Conservation (phyloP, 2,113 vertebrate species). For the Mionectes macconnelli region DNA sequence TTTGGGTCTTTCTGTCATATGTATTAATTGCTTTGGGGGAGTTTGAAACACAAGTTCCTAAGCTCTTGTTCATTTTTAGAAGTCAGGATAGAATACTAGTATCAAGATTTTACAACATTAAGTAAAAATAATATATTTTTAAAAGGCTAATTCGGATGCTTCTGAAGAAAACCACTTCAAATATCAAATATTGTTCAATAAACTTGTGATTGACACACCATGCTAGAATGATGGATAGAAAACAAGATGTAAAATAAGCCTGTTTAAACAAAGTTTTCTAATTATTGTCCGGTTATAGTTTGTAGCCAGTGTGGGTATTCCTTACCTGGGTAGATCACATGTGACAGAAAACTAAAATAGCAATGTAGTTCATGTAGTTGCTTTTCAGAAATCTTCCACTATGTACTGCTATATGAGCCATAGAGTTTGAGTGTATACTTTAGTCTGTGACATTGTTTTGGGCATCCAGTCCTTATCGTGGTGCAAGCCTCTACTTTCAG, state of each 20-base stretch:
- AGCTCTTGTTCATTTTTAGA: background rate
- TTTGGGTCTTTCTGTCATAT: background rate
- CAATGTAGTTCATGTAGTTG: background rate
- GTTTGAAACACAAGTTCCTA: background rate
- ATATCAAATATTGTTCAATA: background rate
- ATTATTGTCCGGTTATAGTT: background rate
- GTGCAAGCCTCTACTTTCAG: background rate
- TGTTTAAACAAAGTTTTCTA: background rate
- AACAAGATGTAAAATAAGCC: background rate
- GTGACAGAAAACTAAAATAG: background rate
- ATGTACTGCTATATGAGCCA: accelerated
- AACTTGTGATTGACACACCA: background rate
- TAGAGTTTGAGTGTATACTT: accelerated
- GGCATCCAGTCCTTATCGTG: background rate
- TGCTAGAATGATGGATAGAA: background rate
- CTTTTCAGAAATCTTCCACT: background rate
- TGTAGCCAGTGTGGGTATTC: background rate
- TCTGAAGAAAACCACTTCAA: background rate
- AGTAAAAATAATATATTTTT: background rate
- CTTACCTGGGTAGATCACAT: background rate
- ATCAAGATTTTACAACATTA: background rate
- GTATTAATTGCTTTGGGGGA: constrained; percentile 44
- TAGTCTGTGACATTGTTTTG: background rate
- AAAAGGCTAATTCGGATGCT: background rate
- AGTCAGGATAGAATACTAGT: background rate